A percentile compares a stretch with the other conserved stretches of the same genome.
Conservation (phyloP, 1,140 invertebrate species). For the Dreissena rostriformis region DNA sequence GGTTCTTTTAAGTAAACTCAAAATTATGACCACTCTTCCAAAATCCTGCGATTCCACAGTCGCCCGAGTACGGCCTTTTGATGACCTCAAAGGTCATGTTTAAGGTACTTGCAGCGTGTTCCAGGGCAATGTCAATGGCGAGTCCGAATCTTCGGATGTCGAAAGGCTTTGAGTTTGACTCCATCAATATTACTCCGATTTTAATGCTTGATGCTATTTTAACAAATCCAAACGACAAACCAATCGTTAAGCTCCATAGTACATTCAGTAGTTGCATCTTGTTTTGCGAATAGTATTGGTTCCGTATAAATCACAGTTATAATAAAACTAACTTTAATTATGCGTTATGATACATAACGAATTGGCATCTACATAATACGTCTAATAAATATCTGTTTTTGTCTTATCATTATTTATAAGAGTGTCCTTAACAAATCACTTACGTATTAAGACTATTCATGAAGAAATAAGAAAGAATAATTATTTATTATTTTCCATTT, state of each 20-base stretch:
- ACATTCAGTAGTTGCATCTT: too few relatives aligned
- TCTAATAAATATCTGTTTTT: not conserved
- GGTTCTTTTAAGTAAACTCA: too few relatives aligned
- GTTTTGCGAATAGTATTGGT: too few relatives aligned
- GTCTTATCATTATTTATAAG: not conserved
- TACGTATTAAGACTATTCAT: not conserved
- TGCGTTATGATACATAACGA: not conserved
- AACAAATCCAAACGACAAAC: too few relatives aligned
- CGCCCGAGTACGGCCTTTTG: conserved; percentile 19
- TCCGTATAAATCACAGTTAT: too few relatives aligned
- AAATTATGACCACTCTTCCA: too few relatives aligned
- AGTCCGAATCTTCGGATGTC: conserved; percentile 36
- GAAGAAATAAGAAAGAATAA: too few relatives aligned
- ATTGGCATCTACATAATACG: not conserved
- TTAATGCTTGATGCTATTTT: conserved; percentile 1
- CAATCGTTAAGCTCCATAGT: too few relatives aligned
- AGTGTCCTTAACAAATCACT: not conserved
- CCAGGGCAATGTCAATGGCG: conserved; percentile 35
- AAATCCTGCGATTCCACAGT: conserved; percentile 29
- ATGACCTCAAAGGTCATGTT: conserved; percentile 20
- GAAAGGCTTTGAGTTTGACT: conserved; percentile 33
- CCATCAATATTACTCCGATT: conserved; percentile 48
- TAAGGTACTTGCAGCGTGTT: not conserved
- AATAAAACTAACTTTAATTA: too few relatives aligned
- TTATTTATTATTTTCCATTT: too few relatives aligned